Conservation (phyloP, 2,888 invertebrate species). For the Trichopria drosophilae region DNA sequence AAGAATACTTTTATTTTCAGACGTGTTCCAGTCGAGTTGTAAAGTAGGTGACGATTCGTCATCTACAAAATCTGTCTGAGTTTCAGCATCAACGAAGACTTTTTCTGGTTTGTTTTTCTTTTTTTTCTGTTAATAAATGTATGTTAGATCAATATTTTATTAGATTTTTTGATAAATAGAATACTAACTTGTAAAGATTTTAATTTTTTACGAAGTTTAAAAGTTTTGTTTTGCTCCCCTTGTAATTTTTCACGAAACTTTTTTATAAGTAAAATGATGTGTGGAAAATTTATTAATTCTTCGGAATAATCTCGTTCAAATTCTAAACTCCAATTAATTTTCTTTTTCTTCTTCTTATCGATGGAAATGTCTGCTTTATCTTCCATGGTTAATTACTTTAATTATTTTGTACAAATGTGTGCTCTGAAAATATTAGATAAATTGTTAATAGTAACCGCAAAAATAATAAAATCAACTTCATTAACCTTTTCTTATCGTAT, state of each 20-base stretch:
- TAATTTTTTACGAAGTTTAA: conserved; percentile 64
- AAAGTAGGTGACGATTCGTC: conserved; percentile 36
- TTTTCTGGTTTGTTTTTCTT: conserved; percentile 43
- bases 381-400: too few relatives aligned
- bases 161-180: neutral
- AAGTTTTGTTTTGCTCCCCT: conserved; percentile 64
- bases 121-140: conserved; percentile 3
- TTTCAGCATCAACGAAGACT: conserved; percentile 41
- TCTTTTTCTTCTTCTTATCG: too few relatives aligned
- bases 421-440: too few relatives aligned
- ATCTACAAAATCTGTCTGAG: conserved; percentile 45
- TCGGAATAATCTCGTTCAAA: conserved; percentile 40
- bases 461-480: too few relatives aligned
- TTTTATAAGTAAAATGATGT: conserved; percentile 63
- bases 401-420: too few relatives aligned
- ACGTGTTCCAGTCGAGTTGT: conserved; percentile 40
- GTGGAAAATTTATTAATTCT: conserved; percentile 64
- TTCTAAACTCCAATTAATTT: too few relatives aligned
- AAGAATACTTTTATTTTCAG: conserved; percentile 61
- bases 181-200: conserved; percentile 59
- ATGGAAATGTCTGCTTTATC: too few relatives aligned
- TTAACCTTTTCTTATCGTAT: too few relatives aligned
- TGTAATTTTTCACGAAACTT: conserved; percentile 64
- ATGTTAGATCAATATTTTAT: conserved; percentile 3
- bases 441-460: too few relatives aligned